Conservation (phyloP, 1,140 invertebrate species). For the Drosophila sucinea region DNA sequence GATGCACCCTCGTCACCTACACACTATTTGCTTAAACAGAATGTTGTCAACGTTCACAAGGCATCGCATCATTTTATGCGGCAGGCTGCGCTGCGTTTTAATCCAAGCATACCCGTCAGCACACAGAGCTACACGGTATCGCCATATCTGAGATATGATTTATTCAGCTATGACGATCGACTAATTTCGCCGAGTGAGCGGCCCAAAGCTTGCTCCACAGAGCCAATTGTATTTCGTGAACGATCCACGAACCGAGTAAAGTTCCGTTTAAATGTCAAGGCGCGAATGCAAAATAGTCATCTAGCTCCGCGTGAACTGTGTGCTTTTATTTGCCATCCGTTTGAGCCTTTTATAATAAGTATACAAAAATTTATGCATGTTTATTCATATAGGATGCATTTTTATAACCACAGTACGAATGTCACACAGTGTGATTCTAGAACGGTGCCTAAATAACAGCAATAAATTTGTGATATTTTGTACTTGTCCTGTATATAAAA, state of each 20-base stretch:
- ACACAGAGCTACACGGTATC: constrained; percentile 96
- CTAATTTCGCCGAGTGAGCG: constrained; percentile 97
- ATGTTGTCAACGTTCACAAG: constrained; percentile 85
- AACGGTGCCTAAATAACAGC: background rate
- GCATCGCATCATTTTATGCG: constrained; percentile 91
- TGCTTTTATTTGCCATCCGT: constrained; percentile 99
- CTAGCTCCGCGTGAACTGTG: constrained; percentile 87
- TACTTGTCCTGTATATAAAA: background rate
- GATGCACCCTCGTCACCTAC: constrained; percentile 96
- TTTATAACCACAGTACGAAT: constrained; percentile 84
- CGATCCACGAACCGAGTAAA: constrained; percentile 85
- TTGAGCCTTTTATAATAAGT: constrained; percentile 97
- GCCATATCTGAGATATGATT: constrained; percentile 95
- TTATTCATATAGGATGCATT: constrained; percentile 98
- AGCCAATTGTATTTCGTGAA: constrained; percentile 90
- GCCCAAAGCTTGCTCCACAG: constrained; percentile 95
- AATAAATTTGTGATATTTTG: background rate
- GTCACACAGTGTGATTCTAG: constrained; percentile 34
- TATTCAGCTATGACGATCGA: constrained; percentile 98
- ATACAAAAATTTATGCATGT: constrained; percentile 97
- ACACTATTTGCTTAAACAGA: constrained; percentile 89
- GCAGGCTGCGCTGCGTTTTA: constrained; percentile 94
- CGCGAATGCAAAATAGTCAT: constrained; percentile 9
- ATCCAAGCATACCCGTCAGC: constrained; percentile 97
- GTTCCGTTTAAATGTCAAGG: constrained; percentile 56